These are phyloP conservation scores for Crotophaga sulcirostris DNA, from an alignment of 2,113 vertebrate genomes.

Conservation along the genomic window DNA sequence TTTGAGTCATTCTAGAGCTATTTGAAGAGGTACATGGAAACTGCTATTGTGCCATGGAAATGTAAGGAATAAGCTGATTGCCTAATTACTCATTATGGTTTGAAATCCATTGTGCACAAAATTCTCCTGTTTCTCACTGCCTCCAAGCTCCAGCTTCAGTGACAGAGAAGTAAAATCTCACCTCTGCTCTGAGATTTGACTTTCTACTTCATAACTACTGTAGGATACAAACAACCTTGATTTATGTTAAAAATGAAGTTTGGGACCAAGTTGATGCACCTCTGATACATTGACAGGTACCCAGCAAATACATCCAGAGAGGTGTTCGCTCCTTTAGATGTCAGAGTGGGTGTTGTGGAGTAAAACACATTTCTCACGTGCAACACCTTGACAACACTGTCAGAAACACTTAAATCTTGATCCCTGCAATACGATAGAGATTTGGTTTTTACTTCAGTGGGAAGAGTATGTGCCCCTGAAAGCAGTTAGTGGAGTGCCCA, in stretches of 20 bases:
- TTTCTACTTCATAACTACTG: background rate
- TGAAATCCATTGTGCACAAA: background rate
- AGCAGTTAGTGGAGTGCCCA: background rate
- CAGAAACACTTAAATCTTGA: background rate
- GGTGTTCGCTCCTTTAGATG: background rate
- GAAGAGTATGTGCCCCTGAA: conserved; percentile 2
- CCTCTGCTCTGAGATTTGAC: background rate
- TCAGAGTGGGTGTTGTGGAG: background rate
- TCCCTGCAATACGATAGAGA: background rate
- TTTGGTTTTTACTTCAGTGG: background rate
- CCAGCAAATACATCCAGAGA: background rate
- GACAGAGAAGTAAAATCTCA: background rate
- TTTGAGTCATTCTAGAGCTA: background rate
- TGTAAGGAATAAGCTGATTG: background rate
- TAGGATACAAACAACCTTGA: background rate
- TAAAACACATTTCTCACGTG: background rate
- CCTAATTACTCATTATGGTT: background rate
- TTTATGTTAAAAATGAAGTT: background rate
- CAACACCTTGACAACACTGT: conserved; percentile 13
- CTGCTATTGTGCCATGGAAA: background rate
- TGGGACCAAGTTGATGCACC: background rate
- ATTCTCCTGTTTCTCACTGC: background rate
- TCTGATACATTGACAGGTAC: background rate
- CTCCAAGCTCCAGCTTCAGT: background rate
- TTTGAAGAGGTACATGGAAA: background rate